phyloP scores from a whole-genome alignment of 2,888 invertebrate species.

The Drosophila tanythrix region DNA sequence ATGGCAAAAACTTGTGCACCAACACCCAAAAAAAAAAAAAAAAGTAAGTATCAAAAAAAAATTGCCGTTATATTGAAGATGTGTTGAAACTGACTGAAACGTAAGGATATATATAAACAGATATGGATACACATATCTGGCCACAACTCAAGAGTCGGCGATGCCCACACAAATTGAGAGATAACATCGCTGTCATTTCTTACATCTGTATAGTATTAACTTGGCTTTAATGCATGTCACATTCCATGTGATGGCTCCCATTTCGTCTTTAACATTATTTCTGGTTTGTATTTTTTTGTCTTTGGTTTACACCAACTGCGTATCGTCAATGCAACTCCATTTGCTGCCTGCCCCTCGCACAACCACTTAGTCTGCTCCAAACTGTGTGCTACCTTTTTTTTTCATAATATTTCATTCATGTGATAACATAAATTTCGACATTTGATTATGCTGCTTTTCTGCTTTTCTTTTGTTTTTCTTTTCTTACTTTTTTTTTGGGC shows the following conservation, averaged over 20 bases:
- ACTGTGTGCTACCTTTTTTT: constrained; percentile 7
- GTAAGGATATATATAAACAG: neutral
- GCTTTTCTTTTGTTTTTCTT: neutral
- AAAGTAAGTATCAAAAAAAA: neutral
- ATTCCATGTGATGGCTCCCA: neutral
- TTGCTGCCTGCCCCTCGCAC: neutral
- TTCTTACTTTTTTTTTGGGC: neutral
- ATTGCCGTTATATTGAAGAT: constrained; percentile 11
- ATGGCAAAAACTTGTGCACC: constrained; percentile 50
- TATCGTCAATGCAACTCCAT: neutral
- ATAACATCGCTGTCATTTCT: neutral
- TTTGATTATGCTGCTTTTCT: constrained; percentile 10
- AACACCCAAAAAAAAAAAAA: no score
- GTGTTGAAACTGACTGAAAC: constrained; percentile 21
- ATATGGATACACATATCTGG: neutral
- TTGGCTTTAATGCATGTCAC: neutral
- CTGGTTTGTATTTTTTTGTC: neutral
- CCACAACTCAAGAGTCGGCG: neutral
- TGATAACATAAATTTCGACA: constrained; percentile 24
- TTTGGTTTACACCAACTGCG: neutral
- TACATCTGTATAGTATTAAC: neutral
- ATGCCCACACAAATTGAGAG: neutral
- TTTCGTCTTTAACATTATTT: neutral
- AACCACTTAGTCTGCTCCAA: neutral
- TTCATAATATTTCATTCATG: constrained; percentile 7